These are phyloP conservation scores for Myiotriccus ornatus DNA, from an alignment of 2,797 vertebrate genomes.

Conservation along the genomic window DNA sequence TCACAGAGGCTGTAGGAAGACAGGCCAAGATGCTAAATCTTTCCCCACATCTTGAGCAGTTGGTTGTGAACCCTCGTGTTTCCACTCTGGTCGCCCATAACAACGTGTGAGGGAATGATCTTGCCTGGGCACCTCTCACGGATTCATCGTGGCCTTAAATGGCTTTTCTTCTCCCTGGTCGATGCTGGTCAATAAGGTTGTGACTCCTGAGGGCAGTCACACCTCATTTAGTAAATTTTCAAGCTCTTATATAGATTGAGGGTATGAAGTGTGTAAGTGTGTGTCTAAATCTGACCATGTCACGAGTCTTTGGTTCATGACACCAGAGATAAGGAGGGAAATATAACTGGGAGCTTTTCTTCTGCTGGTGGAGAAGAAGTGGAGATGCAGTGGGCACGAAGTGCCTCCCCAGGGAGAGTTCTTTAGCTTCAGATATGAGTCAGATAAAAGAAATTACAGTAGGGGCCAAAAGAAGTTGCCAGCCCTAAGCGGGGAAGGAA, in stretches of 20 bases:
- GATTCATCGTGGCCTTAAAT: not conserved
- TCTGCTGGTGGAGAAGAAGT: not conserved
- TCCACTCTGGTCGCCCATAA: not conserved
- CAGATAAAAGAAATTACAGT: not conserved
- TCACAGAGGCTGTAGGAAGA: not conserved
- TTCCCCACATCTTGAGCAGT: not conserved
- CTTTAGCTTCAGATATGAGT: not conserved
- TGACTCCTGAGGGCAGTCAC: not conserved
- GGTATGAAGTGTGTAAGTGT: not conserved
- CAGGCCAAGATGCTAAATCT: not conserved
- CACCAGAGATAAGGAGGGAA: not conserved
- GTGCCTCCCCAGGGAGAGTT: not conserved
- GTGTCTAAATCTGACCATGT: not conserved
- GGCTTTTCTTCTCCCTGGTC: not conserved
- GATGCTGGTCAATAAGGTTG: not conserved
- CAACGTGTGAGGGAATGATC: not conserved
- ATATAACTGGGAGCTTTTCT: not conserved
- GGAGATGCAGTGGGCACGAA: not conserved
- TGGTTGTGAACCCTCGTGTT: not conserved
- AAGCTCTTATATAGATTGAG: not conserved
- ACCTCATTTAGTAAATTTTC: not conserved
- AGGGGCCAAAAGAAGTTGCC: not conserved
- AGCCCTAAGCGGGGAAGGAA: not conserved
- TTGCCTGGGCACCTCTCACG: accelerated
- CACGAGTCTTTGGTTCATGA: not conserved